These are phyloP conservation scores for Meghimatium bilineatum DNA, from an alignment of 2,888 invertebrate genomes.

Conservation along the genomic window DNA sequence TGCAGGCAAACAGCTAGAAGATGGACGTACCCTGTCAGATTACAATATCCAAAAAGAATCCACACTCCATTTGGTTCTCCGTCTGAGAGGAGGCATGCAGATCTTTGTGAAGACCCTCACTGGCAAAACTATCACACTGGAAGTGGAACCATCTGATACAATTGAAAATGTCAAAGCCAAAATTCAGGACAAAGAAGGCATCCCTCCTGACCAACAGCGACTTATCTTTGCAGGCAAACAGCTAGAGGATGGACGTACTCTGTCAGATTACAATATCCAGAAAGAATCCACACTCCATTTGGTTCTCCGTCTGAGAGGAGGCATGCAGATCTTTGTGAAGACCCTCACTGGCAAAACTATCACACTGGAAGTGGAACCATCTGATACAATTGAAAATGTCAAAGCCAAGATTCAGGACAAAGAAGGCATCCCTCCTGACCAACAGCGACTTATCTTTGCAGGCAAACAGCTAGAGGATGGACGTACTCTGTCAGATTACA, in stretches of 20 bases:
- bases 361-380: constrained; percentile 82
- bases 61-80: constrained; percentile 86
- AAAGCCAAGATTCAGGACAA: constrained; percentile 79
- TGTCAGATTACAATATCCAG: constrained; percentile 96
- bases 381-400: constrained; percentile 95
- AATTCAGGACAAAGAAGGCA: constrained; percentile 48
- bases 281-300: constrained; percentile 94
- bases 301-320: constrained; percentile 88
- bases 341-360: constrained; percentile 75
- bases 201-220: constrained; percentile 85
- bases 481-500: constrained; percentile 93
- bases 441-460: constrained; percentile 93
- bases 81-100: constrained; percentile 52
- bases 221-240: constrained; percentile 97
- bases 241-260: constrained; percentile 93
- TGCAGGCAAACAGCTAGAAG: constrained; percentile 95
- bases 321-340: constrained; percentile 87
- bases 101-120: constrained; percentile 53
- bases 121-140: constrained; percentile 52
- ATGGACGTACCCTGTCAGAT: constrained; percentile 92
- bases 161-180: constrained; percentile 50
- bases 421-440: constrained; percentile 81
- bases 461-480: constrained; percentile 98
- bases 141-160: constrained; percentile 51
- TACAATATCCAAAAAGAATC: constrained; percentile 97